Conservation (phyloP, 2,797 vertebrate species). For the Acipenser ruthenus region DNA sequence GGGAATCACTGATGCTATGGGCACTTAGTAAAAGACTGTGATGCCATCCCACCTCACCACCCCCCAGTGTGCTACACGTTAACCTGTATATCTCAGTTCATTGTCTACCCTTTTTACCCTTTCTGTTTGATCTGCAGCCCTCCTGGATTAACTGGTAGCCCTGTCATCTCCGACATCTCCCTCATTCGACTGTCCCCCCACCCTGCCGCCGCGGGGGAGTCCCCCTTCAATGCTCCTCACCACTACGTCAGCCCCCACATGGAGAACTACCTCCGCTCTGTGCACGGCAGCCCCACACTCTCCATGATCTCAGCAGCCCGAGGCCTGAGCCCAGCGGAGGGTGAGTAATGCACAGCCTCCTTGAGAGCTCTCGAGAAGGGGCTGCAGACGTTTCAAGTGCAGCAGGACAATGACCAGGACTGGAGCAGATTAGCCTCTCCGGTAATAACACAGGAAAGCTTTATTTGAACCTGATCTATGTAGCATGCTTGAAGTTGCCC, state of each 20-base stretch:
- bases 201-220: slow-evolving; percentile 64
- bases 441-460: too few species aligned
- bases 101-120: background rate
- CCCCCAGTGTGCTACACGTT: too few species aligned
- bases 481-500: too few species aligned
- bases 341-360: slow-evolving; percentile 52
- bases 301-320: slow-evolving; percentile 91
- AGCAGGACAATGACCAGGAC: too few species aligned
- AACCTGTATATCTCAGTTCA: background rate
- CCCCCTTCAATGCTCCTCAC: slow-evolving; percentile 77
- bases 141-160: slow-evolving; percentile 78
- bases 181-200: slow-evolving; percentile 91
- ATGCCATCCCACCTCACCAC: too few species aligned
- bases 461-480: too few species aligned
- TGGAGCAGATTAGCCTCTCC: too few species aligned
- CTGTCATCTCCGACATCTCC: slow-evolving; percentile 92
- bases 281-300: slow-evolving; percentile 88
- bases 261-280: slow-evolving; percentile 93
- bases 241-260: slow-evolving; percentile 86
- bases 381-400: too few species aligned
- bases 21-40: too few species aligned
- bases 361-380: too few species aligned
- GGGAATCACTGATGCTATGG: too few species aligned
- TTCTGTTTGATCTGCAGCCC: slow-evolving; percentile 60
- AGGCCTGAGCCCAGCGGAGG: slow-evolving; percentile 86